phyloP scores from a whole-genome alignment of 2,113 vertebrate genomes.

The Brachypteracias leptosomus region DNA sequence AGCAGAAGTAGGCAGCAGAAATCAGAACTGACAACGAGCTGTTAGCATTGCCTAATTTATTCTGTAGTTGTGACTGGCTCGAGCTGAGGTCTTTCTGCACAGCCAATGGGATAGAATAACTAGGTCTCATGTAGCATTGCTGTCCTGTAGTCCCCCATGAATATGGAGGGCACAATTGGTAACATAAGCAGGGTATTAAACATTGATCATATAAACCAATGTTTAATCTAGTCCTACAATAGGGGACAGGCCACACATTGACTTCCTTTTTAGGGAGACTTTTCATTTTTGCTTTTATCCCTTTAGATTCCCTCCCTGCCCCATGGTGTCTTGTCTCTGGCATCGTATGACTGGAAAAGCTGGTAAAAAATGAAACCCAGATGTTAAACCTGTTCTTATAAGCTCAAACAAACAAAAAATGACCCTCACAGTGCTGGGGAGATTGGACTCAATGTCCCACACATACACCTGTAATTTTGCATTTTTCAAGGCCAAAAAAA shows the following conservation, averaged over 20 bases:
- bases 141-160: background rate
- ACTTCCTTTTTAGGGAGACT: background rate
- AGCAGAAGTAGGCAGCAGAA: background rate
- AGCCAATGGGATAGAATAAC: background rate
- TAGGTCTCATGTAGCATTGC: background rate
- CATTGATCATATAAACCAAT: background rate
- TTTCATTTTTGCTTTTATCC: background rate
- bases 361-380: background rate
- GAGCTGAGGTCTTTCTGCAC: background rate
- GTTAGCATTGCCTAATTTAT: background rate
- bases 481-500: background rate
- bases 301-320: background rate
- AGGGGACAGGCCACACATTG: background rate
- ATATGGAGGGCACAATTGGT: background rate
- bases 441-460: background rate
- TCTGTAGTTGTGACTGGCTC: background rate
- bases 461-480: background rate
- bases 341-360: background rate
- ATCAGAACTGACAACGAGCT: background rate
- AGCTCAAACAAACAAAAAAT: background rate
- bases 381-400: background rate
- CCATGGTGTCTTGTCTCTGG: background rate
- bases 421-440: background rate
- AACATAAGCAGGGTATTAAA: background rate
- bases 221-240: background rate